phyloP scores from a whole-genome alignment of 1,140 invertebrate genomes.

The Zaprionus capensis region DNA sequence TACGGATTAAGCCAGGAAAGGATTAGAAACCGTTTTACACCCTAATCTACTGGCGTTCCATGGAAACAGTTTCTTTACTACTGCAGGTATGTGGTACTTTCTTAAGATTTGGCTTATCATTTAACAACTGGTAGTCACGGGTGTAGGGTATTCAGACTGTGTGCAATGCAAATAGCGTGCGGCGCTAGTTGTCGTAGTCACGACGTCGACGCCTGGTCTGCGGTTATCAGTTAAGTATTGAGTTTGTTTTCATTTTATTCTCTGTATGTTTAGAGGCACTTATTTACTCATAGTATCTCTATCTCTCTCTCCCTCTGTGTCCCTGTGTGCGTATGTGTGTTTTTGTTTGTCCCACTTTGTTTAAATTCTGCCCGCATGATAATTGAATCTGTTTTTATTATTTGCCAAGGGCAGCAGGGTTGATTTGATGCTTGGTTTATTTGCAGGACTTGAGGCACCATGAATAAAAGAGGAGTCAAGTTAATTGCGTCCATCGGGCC shows the following conservation, averaged over 20 bases:
- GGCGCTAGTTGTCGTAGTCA: conserved; percentile 71
- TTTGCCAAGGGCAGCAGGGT: conserved; percentile 43
- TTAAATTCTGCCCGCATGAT: conserved; percentile 68
- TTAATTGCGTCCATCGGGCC: conserved; percentile 20
- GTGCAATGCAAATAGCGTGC: conserved; percentile 28
- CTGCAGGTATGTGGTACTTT: background rate
- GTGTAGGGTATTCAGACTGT: conserved; percentile 20
- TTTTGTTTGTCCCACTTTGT: conserved; percentile 43
- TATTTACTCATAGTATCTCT: conserved; percentile 56
- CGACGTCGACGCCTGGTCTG: conserved; percentile 58
- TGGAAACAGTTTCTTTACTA: too few species aligned
- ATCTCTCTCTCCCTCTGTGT: background rate
- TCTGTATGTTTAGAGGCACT: conserved; percentile 68
- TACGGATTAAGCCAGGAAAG: background rate
- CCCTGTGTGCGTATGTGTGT: background rate
- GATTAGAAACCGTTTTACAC: too few species aligned
- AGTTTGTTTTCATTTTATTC: conserved; percentile 71
- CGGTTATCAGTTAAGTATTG: conserved; percentile 67
- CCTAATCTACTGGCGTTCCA: too few species aligned
- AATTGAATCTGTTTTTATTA: conserved; percentile 62
- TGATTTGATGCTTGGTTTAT: background rate
- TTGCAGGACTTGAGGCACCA: conserved; percentile 53
- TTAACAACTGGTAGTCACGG: background rate
- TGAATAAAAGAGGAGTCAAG: conserved; percentile 19
- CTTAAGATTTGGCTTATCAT: background rate